Conservation (phyloP, 2,797 vertebrate genomes). For the Poeciliopsis paucimaculata region DNA sequence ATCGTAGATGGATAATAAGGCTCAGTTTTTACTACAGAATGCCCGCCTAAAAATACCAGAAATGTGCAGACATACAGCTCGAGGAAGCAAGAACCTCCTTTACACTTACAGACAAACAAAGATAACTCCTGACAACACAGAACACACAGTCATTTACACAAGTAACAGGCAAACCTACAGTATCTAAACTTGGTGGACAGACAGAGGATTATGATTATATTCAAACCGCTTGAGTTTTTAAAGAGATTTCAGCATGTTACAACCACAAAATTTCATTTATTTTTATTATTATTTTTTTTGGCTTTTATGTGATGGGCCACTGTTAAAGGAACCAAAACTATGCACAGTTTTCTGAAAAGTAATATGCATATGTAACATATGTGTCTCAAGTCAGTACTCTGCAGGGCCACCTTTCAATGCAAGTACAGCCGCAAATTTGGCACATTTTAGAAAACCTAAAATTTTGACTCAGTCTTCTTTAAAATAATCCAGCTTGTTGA, state of each 20-base stretch:
- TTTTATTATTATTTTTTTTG: not conserved
- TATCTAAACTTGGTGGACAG: not conserved
- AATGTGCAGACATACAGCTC: conserved; percentile 11
- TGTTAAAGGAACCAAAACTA: not conserved
- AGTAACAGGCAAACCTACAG: conserved; percentile 52
- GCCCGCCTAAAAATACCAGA: conserved; percentile 17
- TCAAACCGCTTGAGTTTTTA: not conserved
- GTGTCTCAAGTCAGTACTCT: not conserved
- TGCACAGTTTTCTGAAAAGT: not conserved
- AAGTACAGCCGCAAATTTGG: not conserved
- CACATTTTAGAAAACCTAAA: not conserved
- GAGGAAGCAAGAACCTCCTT: conserved; percentile 14
- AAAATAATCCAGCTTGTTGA: not conserved
- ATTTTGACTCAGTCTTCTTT: not conserved
- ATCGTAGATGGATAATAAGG: conserved; percentile 49
- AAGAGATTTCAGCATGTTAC: not conserved
- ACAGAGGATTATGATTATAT: not conserved
- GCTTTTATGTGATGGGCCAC: not conserved
- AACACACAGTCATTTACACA: conserved; percentile 33
- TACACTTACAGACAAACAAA: conserved; percentile 14
- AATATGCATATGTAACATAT: not conserved
- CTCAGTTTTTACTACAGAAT: conserved; percentile 42
- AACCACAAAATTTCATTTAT: not conserved
- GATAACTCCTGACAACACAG: not conserved
- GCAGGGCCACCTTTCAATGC: not conserved